Evolutionary conservation across 2,113 vertebrate species (phyloP).

Genomic region (human): GRCh38 chr20:36424001-36424500

Average conservation of each 20-base stretch:
- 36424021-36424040: neutral
- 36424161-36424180: neutral
- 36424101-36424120: neutral
- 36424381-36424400: neutral
- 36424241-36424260: neutral
- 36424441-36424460: neutral
- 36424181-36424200: neutral
- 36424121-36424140: neutral
- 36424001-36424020: neutral
- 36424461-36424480: neutral
- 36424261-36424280: neutral
- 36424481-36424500: neutral
- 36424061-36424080: neutral
- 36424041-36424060: neutral
- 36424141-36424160: neutral
- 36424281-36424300: neutral
- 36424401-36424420: neutral
- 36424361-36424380: neutral
- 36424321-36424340: neutral
- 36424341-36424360: neutral
- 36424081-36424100: neutral
- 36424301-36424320: neutral
- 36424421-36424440: neutral
- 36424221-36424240: neutral
- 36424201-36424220: rapidly evolving